Evolutionary conservation across 2,888 invertebrate genomes (phyloP), one percentile per base, ranked within the genome.

Genomic region (Iselma pallidipennis): DNA sequence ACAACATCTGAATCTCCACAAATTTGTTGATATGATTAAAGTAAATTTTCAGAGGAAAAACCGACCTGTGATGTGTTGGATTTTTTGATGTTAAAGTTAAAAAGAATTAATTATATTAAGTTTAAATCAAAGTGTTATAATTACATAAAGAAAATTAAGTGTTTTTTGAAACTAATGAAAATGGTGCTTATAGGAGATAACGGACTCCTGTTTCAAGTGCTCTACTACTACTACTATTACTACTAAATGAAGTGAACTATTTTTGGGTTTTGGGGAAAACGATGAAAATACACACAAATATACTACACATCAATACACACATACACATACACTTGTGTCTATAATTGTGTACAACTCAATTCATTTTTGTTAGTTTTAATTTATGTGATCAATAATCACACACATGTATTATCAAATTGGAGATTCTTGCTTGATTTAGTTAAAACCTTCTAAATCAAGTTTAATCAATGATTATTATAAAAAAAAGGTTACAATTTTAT

Each of bases 1-100:
- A 10, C 10, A 58, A 45, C 52, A 63, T 33, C 63, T 29, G 63
- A 63, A 63, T 63, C 63, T 63, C 63, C 63, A 50, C 55, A 42
- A 59, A 62, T 57, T 56, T 52, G 55, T 58, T 61, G 49, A 48
- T 42, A 14, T 21, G 14, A 37, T 54, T 37, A 52, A 55, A 61
- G 31, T 28, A 14, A 52, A 26, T 49, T 29, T n/a, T 23, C 21
- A 12, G 23, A 3, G 4, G n/a, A n/a, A n/a, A 42, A 25, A 37
- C 31, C 37, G n/a, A 45, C 12, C 49, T 33, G 48, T 55, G 59
- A 49, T 57, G 57, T 61, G 52, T 59, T 57, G 52, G 29, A 63
- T 63, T 14, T 19, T 33, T 55, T 52, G 56, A 59, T 60, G 56
- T 10, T 12, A 45, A 23, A 45, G 29, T 16, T 28, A 2, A 10